phyloP scores from a whole-genome alignment of 2,113 vertebrate species.

The Misgurnus anguillicaudatus region DNA sequence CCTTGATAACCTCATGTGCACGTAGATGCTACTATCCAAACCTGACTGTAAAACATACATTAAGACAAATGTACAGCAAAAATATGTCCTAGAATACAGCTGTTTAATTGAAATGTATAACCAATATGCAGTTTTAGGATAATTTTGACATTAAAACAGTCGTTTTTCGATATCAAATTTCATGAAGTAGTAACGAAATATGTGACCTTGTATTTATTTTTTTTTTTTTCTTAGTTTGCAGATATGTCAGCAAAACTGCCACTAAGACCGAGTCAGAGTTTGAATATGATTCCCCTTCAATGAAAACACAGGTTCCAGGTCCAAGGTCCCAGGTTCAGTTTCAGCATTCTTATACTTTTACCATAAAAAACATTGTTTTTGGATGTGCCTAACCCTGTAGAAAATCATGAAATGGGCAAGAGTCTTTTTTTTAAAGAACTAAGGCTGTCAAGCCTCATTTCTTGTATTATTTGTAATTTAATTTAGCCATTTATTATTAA shows the following conservation, averaged over 20 bases:
- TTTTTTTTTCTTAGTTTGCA: constrained; percentile 72
- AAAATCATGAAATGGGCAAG: no score
- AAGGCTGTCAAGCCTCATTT: no score
- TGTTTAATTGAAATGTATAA: neutral
- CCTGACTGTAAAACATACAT: neutral
- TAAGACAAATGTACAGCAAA: neutral
- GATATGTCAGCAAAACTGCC: constrained; percentile 87
- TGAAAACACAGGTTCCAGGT: constrained; percentile 95
- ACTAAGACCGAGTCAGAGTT: constrained; percentile 86
- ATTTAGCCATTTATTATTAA: no score
- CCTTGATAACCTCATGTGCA: neutral
- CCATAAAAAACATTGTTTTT: neutral
- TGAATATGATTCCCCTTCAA: constrained; percentile 91
- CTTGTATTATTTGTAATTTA: no score
- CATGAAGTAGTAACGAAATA: no score
- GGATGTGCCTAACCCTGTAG: neutral
- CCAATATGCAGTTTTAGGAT: neutral
- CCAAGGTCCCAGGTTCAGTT: constrained; percentile 83
- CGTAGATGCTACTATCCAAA: neutral
- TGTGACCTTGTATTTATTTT: neutral
- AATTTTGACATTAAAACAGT: neutral
- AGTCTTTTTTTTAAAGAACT: no score
- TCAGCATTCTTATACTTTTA: constrained; percentile 1
- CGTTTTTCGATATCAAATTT: no score
- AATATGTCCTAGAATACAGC: neutral